A percentile compares a stretch with the other conserved stretches of the same genome.
Evolutionary conservation across 2,113 vertebrate species (phyloP).

Genomic region (Chunga burmeisteri): DNA sequence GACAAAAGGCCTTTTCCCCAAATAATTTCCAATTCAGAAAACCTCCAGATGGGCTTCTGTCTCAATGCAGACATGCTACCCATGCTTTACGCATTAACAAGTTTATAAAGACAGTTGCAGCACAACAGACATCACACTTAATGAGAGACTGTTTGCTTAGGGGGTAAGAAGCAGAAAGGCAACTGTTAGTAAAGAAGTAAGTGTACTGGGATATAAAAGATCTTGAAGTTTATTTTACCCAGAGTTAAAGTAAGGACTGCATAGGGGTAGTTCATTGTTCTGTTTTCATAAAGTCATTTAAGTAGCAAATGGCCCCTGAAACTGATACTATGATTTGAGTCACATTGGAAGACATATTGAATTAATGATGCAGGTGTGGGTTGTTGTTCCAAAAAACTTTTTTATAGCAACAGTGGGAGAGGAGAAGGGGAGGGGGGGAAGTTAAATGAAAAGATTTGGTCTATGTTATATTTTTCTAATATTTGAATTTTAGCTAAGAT

Average conservation of each 20-base stretch:
- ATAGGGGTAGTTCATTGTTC: constrained; percentile 13
- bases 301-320: constrained; percentile 71
- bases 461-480: constrained; percentile 70
- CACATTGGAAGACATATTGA: constrained; percentile 66
- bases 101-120: not conserved
- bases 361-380: constrained; percentile 73
- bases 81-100: not conserved
- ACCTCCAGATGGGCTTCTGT: not conserved
- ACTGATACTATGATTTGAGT: constrained; percentile 64
- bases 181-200: not conserved
- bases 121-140: not conserved
- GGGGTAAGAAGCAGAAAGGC: not conserved
- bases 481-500: constrained; percentile 76
- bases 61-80: not conserved
- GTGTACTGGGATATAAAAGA: not conserved
- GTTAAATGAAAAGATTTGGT: constrained; percentile 65
- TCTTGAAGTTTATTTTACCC: constrained; percentile 31
- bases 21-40: not conserved
- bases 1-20: not conserved
- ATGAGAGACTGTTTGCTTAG: not conserved
- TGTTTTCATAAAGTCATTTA: constrained; percentile 67
- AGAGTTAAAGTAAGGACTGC: constrained; percentile 10
- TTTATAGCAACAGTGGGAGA: constrained; percentile 62
- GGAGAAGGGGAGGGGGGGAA: not conserved
- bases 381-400: constrained; percentile 48